These are phyloP conservation scores for Hirtodrosophila histrioides DNA, from an alignment of 2,888 invertebrate genomes.

Conservation along the genomic window DNA sequence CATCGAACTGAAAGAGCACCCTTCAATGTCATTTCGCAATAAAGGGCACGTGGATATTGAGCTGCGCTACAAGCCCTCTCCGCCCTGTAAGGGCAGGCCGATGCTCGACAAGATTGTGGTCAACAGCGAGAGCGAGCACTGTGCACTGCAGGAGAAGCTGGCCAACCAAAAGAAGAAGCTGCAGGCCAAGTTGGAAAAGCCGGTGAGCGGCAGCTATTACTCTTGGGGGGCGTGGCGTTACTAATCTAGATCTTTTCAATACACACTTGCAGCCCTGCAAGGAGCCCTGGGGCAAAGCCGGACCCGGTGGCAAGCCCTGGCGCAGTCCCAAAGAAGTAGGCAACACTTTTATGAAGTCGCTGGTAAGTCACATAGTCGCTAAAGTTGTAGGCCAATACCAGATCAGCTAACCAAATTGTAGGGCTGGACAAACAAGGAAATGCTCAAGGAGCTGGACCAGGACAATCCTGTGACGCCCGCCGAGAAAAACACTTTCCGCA, in stretches of 20 bases:
- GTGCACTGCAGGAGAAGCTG: conserved; percentile 53
- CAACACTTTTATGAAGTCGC: conserved; percentile 90
- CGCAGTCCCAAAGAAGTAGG: conserved; percentile 90
- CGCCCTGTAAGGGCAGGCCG: conserved; percentile 82
- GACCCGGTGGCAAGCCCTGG: conserved; percentile 89
- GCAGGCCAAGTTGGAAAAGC: conserved; percentile 76
- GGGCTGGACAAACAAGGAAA: conserved; percentile 84
- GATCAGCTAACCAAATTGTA: conserved; percentile 25
- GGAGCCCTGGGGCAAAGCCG: conserved; percentile 82
- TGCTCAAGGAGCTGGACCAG: conserved; percentile 83
- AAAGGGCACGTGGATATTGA: conserved; percentile 88
- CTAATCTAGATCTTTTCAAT: conserved; percentile 20
- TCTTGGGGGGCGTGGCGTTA: conserved; percentile 40
- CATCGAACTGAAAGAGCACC: conserved; percentile 86
- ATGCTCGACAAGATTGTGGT: conserved; percentile 86
- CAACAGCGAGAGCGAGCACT: conserved; percentile 75
- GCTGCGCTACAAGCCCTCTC: conserved; percentile 87
- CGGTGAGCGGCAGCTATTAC: conserved; percentile 73
- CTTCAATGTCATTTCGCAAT: conserved; percentile 87
- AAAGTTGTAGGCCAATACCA: too few species aligned
- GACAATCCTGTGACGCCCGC: conserved; percentile 83
- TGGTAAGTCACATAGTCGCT: conserved; percentile 86
- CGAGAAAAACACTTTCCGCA: conserved; percentile 81
- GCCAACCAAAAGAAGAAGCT: conserved; percentile 67
- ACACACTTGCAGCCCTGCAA: conserved; percentile 65